Evolutionary conservation across 2,113 vertebrate species (phyloP).

Genomic region (Ageneiosus marmoratus): DNA sequence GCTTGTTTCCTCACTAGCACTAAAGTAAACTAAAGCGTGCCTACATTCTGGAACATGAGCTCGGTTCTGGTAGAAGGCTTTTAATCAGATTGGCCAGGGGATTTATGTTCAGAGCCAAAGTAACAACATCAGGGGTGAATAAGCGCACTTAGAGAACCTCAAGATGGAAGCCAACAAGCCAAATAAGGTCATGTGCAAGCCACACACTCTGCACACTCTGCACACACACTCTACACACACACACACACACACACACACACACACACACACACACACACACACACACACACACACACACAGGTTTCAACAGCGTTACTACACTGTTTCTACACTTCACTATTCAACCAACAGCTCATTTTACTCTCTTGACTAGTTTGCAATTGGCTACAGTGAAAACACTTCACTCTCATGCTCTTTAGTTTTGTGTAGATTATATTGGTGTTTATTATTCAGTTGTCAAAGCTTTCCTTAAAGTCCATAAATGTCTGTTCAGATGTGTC

Average conservation of each 20-base stretch:
- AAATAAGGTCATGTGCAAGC: neutral
- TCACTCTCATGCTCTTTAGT: neutral
- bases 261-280: neutral
- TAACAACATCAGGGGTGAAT: neutral
- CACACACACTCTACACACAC: neutral
- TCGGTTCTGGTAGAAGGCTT: neutral
- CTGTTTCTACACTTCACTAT: neutral
- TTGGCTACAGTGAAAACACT: neutral
- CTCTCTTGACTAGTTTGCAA: neutral
- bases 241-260: neutral
- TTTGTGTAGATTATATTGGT: neutral
- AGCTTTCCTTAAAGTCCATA: neutral
- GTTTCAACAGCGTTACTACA: neutral
- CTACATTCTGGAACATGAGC: slow-evolving; percentile 10
- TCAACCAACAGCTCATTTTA: neutral
- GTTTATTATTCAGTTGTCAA: slow-evolving; percentile 15
- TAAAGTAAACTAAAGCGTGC: neutral
- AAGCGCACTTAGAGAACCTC: neutral
- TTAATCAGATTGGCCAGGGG: slow-evolving; percentile 11
- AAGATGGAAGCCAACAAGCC: neutral
- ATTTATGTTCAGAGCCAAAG: neutral
- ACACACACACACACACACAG: neutral
- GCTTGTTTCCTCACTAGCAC: neutral
- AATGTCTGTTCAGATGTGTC: neutral
- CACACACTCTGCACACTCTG: neutral